Percentiles rank a stretch among this genome's conserved stretches.
These are phyloP conservation scores for Lytechinus variegatus DNA, from an alignment of 35 echinoderm and acorn worm species.

Conservation along the genomic window DNA sequence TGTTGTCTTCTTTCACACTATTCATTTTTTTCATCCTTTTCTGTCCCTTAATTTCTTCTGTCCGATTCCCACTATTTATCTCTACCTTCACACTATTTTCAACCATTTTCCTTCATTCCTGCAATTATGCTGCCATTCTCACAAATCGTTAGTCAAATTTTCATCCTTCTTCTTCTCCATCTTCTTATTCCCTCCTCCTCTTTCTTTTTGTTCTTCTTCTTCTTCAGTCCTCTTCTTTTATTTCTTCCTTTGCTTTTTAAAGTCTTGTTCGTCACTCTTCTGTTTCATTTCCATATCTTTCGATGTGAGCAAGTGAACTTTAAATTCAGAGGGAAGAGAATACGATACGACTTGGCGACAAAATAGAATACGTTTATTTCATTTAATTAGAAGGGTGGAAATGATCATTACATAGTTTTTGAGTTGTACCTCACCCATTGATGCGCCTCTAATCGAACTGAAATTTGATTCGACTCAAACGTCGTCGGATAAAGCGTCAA, in stretches of 20 bases:
- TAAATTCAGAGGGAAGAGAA: not conserved
- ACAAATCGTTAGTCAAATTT: too few species aligned
- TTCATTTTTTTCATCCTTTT: too few species aligned
- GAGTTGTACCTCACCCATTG: not conserved
- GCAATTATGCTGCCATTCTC: too few species aligned
- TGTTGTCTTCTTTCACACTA: too few species aligned
- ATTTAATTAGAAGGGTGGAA: conserved; percentile 5
- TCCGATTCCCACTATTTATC: too few species aligned
- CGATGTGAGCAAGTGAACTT: not conserved
- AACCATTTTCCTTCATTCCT: too few species aligned
- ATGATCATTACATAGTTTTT: conserved; percentile 7
- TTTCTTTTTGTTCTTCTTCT: not conserved
- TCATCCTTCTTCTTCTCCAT: not conserved
- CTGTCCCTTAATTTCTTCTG: too few species aligned
- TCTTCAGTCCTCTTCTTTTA: not conserved
- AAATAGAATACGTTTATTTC: not conserved
- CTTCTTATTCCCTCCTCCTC: not conserved
- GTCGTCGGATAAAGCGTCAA: not conserved
- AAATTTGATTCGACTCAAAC: not conserved
- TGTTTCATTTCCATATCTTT: not conserved
- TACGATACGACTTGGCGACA: not conserved
- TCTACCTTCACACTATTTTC: too few species aligned
- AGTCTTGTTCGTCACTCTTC: not conserved
- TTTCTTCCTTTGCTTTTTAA: not conserved
- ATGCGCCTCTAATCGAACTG: not conserved